These are phyloP conservation scores for Helicolenus hilgendorfi DNA, from an alignment of 2,797 vertebrate species.

Conservation along the genomic window DNA sequence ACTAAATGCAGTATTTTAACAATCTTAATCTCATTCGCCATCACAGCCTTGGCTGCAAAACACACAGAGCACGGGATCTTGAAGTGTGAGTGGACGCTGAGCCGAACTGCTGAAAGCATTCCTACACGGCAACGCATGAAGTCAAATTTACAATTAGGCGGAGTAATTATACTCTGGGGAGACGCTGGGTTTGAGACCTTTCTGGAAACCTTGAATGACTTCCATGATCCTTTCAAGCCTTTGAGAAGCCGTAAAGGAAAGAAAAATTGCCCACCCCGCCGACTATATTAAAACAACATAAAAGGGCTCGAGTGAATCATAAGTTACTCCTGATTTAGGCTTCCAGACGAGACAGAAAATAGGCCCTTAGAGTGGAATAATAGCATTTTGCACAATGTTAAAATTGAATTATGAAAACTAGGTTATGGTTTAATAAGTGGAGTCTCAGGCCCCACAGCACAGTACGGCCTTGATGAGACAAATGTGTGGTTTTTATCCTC, in stretches of 20 bases:
- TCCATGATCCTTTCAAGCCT: constrained; percentile 38
- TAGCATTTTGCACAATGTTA: constrained; percentile 50
- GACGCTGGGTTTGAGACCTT: constrained; percentile 41
- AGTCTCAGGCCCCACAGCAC: constrained; percentile 37
- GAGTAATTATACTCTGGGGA: constrained; percentile 49
- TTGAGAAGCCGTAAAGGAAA: constrained; percentile 30
- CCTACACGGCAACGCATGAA: constrained; percentile 38
- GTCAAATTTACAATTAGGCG: constrained; percentile 58
- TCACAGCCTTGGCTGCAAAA: constrained; percentile 19
- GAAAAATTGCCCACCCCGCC: constrained; percentile 22
- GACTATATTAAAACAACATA: constrained; percentile 34
- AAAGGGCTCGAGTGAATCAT: constrained; percentile 33
- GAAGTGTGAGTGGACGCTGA: constrained; percentile 20
- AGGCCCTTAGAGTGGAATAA: constrained; percentile 41
- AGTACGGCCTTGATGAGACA: constrained; percentile 32
- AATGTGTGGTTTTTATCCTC: constrained; percentile 49
- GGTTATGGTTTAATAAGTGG: constrained; percentile 63
- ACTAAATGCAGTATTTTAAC: constrained; percentile 22
- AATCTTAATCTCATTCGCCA: constrained; percentile 7
- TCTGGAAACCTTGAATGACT: constrained; percentile 60
- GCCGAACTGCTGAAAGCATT: constrained; percentile 33
- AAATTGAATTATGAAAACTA: constrained; percentile 68
- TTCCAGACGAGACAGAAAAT: constrained; percentile 64
- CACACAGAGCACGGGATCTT: neutral
- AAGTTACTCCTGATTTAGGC: constrained; percentile 13